phyloP scores from a whole-genome alignment of 2,888 invertebrate species.

The Corbicula japonica region DNA sequence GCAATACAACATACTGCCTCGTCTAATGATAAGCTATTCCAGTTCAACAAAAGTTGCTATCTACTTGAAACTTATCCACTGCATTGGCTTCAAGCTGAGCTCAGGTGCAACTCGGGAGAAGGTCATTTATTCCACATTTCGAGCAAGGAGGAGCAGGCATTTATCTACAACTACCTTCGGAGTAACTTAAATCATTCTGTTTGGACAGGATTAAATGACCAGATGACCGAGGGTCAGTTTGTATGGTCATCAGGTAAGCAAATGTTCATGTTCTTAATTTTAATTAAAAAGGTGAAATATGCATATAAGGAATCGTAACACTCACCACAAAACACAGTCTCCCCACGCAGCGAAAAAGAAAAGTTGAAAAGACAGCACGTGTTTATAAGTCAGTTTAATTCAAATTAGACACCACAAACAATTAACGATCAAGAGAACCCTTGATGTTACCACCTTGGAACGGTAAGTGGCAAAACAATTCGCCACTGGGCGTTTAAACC shows the following conservation, averaged over 20 bases:
- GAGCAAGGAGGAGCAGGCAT: conserved; percentile 25
- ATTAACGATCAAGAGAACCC: too few species aligned
- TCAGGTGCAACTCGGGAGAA: conserved; percentile 27
- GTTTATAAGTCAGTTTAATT: too few species aligned
- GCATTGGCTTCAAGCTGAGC: conserved; percentile 26
- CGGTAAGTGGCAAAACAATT: too few species aligned
- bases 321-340: too few species aligned
- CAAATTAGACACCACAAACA: too few species aligned
- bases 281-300: too few species aligned
- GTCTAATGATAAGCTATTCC: not conserved
- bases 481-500: too few species aligned
- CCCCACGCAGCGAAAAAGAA: too few species aligned
- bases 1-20: not conserved
- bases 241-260: conserved; percentile 49
- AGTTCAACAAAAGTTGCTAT: conserved; percentile 22
- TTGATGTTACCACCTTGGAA: too few species aligned
- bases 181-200: conserved; percentile 28
- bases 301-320: too few species aligned
- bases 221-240: conserved; percentile 28
- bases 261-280: too few species aligned
- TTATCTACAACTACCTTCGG: conserved; percentile 19
- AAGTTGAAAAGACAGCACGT: too few species aligned
- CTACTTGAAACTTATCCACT: conserved; percentile 3
- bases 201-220: conserved; percentile 53
- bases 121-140: conserved; percentile 40